Percentiles rank a stretch among this genome's conserved stretches.
Conservation (phyloP, 2,888 invertebrate genomes). For the Latrodectus hesperus region DNA sequence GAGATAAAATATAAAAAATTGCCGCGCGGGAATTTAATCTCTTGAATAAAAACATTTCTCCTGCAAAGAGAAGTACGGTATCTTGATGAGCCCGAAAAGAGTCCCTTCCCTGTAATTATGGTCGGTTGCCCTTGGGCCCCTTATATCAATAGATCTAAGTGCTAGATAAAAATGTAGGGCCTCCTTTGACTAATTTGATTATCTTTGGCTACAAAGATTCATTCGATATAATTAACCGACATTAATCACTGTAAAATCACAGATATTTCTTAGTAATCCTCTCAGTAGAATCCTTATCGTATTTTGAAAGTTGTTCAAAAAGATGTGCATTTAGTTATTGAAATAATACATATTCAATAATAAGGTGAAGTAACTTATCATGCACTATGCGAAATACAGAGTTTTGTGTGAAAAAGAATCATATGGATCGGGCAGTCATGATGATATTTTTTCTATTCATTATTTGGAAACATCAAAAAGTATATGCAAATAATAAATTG, state of each 20-base stretch:
- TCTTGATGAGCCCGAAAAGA: not conserved
- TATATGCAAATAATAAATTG: too few species aligned
- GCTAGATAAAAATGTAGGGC: conserved; percentile 34
- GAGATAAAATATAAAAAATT: not conserved
- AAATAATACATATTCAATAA: too few species aligned
- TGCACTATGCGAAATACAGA: too few species aligned
- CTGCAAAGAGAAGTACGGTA: not conserved
- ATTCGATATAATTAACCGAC: not conserved
- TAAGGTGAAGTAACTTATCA: too few species aligned
- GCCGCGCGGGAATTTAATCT: not conserved
- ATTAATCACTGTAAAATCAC: not conserved
- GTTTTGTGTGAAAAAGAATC: too few species aligned
- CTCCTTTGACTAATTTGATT: conserved; percentile 52
- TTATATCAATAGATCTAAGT: conserved; percentile 11
- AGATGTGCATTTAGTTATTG: too few species aligned
- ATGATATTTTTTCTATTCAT: too few species aligned
- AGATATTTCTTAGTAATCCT: too few species aligned
- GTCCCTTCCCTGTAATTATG: conserved; percentile 40
- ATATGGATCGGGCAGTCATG: too few species aligned
- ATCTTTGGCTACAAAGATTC: conserved; percentile 8
- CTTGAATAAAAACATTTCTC: not conserved
- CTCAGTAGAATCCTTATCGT: too few species aligned
- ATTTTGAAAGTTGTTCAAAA: too few species aligned
- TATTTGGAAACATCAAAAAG: too few species aligned
- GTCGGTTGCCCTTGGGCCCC: conserved; percentile 36